Evolutionary conservation across 2,797 vertebrate genomes (phyloP).

Genomic region (Aratinga solstitialis): DNA sequence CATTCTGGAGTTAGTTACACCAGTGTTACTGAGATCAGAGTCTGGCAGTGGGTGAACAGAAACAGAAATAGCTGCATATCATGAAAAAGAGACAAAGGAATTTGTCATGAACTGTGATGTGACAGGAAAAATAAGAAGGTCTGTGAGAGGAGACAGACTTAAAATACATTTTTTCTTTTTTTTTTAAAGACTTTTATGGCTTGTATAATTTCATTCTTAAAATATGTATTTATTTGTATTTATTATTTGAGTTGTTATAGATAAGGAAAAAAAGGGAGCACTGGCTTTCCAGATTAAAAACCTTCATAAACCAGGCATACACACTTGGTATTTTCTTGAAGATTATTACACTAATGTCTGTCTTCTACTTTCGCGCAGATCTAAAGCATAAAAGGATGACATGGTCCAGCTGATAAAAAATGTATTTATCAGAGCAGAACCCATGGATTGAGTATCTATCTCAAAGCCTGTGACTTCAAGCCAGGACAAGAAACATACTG

Average conservation of each 20-base stretch:
- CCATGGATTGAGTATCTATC: background rate
- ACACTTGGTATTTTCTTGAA: background rate
- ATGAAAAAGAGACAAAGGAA: slow-evolving; percentile 42
- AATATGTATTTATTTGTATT: background rate
- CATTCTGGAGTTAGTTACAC: slow-evolving; percentile 61
- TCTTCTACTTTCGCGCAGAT: background rate
- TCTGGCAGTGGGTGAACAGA: slow-evolving; percentile 47
- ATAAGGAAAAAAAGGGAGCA: background rate
- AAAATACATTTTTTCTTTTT: background rate
- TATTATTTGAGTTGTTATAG: background rate
- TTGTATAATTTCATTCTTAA: background rate
- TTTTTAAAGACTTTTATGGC: background rate
- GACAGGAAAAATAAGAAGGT: background rate
- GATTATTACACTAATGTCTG: background rate
- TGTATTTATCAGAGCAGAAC: background rate
- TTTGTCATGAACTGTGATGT: background rate
- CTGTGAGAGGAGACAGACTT: background rate
- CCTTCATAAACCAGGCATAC: background rate
- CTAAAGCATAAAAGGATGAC: background rate
- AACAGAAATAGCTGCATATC: slow-evolving; percentile 34
- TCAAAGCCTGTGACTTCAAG: slow-evolving; percentile 1
- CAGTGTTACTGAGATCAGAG: slow-evolving; percentile 55
- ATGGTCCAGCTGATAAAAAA: background rate
- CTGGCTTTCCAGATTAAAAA: background rate
- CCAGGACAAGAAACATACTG: slow-evolving; percentile 28